A percentile compares a stretch with the other conserved stretches of the same genome.
These are phyloP conservation scores for Psephotus haematonotus DNA, from an alignment of 2,113 vertebrate genomes.

Conservation along the genomic window DNA sequence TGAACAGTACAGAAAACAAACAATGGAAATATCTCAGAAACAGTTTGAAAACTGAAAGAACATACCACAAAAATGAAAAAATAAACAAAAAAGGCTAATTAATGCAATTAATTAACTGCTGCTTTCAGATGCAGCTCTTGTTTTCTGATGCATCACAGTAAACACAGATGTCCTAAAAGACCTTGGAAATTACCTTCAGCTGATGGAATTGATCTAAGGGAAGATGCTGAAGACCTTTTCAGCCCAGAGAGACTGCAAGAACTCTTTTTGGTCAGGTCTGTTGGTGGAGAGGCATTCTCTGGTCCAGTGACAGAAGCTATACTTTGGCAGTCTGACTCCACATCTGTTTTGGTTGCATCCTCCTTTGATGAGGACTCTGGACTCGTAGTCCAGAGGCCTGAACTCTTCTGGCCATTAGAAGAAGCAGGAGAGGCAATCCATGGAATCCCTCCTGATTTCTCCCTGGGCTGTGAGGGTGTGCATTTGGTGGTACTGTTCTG, in stretches of 20 bases:
- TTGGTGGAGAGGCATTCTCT: slow-evolving; percentile 72
- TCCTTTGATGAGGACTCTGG: slow-evolving; percentile 92
- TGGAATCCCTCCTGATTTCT: slow-evolving; percentile 75
- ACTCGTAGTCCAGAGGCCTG: slow-evolving; percentile 83
- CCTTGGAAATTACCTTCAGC: slow-evolving; percentile 82
- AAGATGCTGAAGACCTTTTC: slow-evolving; percentile 83
- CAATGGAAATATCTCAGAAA: neutral
- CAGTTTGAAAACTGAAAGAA: neutral
- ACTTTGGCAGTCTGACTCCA: slow-evolving; percentile 89
- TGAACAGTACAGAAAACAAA: neutral
- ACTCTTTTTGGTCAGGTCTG: slow-evolving; percentile 80
- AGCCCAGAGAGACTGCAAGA: slow-evolving; percentile 74
- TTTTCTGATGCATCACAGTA: neutral
- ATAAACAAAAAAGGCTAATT: neutral
- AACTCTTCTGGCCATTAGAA: slow-evolving; percentile 83
- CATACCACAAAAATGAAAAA: neutral
- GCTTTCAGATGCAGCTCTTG: neutral
- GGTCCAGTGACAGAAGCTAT: slow-evolving; percentile 77
- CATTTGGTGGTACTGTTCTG: slow-evolving; percentile 87
- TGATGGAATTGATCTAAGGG: slow-evolving; percentile 89
- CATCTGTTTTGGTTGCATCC: slow-evolving; percentile 85
- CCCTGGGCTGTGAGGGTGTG: slow-evolving; percentile 76
- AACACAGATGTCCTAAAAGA: neutral
- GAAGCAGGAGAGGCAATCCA: slow-evolving; percentile 77
- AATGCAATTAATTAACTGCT: neutral